Percentiles rank a stretch among this genome's conserved stretches.
These are phyloP conservation scores for Anguilla japonica DNA, from an alignment of 2,113 vertebrate genomes.

Conservation along the genomic window DNA sequence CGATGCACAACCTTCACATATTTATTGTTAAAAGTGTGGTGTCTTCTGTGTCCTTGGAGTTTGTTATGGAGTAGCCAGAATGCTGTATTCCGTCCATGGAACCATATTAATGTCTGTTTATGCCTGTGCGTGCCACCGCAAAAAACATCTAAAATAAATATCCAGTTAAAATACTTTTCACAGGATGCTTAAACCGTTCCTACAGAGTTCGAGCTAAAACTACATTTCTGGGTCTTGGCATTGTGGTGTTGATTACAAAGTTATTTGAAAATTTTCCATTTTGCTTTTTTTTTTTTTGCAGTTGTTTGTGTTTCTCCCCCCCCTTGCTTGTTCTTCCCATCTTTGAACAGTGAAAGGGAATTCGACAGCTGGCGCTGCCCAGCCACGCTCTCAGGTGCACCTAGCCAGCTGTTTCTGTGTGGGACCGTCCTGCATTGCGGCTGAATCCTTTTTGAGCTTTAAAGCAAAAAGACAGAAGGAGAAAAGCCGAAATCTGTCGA, in stretches of 20 bases:
- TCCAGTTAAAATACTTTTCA: not conserved
- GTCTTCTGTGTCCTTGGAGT: not conserved
- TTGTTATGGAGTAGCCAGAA: not conserved
- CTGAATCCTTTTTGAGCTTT: not conserved
- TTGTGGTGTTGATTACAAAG: not conserved
- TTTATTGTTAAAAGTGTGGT: not conserved
- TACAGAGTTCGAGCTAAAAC: not conserved
- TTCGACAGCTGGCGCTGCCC: not conserved
- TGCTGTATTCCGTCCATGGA: not conserved
- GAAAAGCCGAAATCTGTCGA: constrained; percentile 31
- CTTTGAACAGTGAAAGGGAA: not conserved
- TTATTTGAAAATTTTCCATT: not conserved
- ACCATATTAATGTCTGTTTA: not conserved
- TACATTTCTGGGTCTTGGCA: not conserved
- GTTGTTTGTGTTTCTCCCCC: not conserved
- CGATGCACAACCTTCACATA: not conserved
- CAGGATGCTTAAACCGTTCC: not conserved
- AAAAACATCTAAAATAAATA: not conserved
- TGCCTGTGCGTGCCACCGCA: not conserved
- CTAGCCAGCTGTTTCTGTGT: no score
- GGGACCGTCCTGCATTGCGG: not conserved
- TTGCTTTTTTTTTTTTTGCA: not conserved
- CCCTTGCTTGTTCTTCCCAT: not conserved
- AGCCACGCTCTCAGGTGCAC: not conserved
- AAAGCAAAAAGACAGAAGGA: not conserved